Base-by-base conservation (phyloP, 2,797 vertebrate species). In the Phoxinus dragarum region DNA sequence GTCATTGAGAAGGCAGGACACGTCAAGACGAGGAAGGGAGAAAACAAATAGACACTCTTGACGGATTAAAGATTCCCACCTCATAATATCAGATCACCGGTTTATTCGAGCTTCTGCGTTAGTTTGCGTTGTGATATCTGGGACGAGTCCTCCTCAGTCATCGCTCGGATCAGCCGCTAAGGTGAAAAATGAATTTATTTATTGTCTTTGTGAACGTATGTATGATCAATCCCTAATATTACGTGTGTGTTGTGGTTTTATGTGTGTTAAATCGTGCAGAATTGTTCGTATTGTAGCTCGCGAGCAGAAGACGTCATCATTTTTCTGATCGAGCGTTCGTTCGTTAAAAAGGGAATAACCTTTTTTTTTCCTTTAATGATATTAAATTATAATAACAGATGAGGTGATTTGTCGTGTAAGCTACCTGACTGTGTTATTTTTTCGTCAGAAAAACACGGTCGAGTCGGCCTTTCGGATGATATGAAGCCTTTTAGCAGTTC, bases 1-100 rank as follows among this genome's bases (percentile, higher is more conserved):
- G 96, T 96, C 95, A 96, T 96, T 96, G 95, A 96, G 93, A 93
- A 95, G 92, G 93, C 95, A 95, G 94, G 95, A 95, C 95, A 96
- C 95, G 95, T 96, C 95, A 95, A 94, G 95, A 94, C 87, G 93
- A 93, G 93, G 93, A 89, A 90, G 92, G 52, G 47, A 68, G 49
- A 54, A 56, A 84, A 80, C 36, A 84, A 77, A 56, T 54, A 84
- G 83, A 78, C 66, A 71, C 75, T 84, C 19, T 52, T 79, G 83
- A 71, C 75, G 66, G 75, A 84, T 78, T 69, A 84, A 78, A 71
- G 36, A 61, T 49, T 19, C 67, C 75, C 67, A 19, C 49, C 80
- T 79, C 6, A 59, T 49, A 64, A 79, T 49, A 80, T 23, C 81
- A 81, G 23, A 59, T 42, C 84, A 59, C 40, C 77, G 40, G 59